phyloP scores from a whole-genome alignment of 2,888 invertebrate genomes.

The Cheilosia urbana region DNA sequence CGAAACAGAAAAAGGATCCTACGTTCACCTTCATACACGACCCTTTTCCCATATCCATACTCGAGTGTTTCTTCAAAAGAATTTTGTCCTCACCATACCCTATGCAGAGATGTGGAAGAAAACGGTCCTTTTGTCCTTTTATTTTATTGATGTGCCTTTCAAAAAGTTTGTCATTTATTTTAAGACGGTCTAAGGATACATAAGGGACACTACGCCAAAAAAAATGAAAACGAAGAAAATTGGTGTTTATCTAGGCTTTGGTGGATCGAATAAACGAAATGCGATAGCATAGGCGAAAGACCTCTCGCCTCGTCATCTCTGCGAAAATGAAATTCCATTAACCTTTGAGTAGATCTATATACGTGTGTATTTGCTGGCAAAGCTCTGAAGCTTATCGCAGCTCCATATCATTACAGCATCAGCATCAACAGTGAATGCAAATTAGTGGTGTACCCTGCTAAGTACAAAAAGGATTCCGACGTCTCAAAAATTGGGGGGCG shows the following conservation, averaged over 20 bases:
- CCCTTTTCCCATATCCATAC: background rate
- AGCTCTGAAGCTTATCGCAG: conserved; percentile 50
- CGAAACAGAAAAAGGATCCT: conserved; percentile 43
- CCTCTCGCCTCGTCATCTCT: conserved; percentile 39
- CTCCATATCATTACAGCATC: conserved; percentile 64
- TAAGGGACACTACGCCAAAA: conserved; percentile 27
- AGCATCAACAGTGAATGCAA: conserved; percentile 54
- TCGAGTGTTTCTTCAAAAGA: conserved; percentile 47
- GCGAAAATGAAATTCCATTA: conserved; percentile 69
- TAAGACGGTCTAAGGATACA: conserved; percentile 66
- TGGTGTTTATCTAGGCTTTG: conserved; percentile 64
- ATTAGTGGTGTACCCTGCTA: conserved; percentile 60
- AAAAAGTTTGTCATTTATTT: conserved; percentile 74
- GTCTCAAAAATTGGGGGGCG: conserved; percentile 36
- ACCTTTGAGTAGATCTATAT: conserved; percentile 44
- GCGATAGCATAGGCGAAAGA: conserved; percentile 49
- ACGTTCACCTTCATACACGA: background rate
- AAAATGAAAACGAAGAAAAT: conserved; percentile 49
- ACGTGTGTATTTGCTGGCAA: conserved; percentile 14
- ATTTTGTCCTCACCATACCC: conserved; percentile 34
- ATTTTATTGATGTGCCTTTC: conserved; percentile 75
- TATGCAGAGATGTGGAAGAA: conserved; percentile 14
- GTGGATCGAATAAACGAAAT: conserved; percentile 61
- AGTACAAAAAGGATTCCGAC: conserved; percentile 23
- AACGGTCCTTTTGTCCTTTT: conserved; percentile 67